phyloP scores from a whole-genome alignment of 2,113 vertebrate genomes.

The Rafetus swinhoei region DNA sequence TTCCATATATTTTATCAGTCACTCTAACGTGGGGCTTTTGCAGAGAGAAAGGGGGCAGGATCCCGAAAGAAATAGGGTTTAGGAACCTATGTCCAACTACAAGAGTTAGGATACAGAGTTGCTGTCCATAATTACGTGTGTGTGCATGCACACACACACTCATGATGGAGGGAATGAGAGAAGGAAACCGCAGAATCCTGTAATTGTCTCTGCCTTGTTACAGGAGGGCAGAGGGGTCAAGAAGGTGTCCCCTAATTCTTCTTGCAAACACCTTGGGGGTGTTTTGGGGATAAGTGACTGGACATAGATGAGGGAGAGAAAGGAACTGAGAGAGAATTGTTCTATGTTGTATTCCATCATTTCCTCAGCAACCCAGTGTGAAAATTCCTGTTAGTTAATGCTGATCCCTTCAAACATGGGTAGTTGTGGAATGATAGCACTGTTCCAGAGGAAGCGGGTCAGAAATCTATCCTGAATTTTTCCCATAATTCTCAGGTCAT shows the following conservation, averaged over 20 bases:
- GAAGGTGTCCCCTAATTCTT: background rate
- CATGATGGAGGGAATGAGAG: too few species aligned
- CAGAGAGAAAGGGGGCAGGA: background rate
- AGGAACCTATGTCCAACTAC: rapidly evolving
- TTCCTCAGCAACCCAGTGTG: background rate
- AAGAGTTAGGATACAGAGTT: rapidly evolving
- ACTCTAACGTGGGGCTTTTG: background rate
- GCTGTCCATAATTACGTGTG: background rate
- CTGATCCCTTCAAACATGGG: rapidly evolving
- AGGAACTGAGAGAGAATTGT: background rate
- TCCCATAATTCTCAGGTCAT: background rate
- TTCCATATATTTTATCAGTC: background rate
- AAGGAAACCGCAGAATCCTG: background rate
- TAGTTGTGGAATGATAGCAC: rapidly evolving
- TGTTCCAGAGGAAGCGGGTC: background rate
- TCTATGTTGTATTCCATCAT: background rate
- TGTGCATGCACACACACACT: background rate
- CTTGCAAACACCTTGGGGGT: background rate
- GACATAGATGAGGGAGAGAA: background rate
- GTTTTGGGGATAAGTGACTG: background rate
- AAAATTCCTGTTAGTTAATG: rapidly evolving
- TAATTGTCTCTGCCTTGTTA: background rate
- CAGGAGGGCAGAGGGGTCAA: background rate
- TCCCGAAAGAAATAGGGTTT: background rate
- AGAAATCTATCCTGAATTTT: background rate